These are phyloP conservation scores for Microtus ochrogaster DNA, from an alignment of 2,113 vertebrate species.

Conservation along the genomic window DNA sequence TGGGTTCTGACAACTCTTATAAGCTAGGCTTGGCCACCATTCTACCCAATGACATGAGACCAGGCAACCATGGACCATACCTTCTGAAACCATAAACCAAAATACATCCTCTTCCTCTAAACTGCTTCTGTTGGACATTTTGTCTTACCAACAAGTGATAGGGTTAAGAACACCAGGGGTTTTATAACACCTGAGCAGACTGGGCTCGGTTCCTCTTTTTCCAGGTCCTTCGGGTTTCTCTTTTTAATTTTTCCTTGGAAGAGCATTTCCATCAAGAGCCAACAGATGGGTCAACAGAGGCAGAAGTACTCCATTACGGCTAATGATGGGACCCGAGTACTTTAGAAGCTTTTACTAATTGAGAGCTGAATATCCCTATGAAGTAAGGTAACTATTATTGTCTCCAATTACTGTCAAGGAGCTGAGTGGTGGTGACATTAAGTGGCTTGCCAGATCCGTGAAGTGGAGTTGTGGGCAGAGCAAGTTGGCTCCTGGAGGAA, in stretches of 20 bases:
- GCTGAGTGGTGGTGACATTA: slow-evolving; percentile 66
- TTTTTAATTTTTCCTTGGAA: slow-evolving; percentile 40
- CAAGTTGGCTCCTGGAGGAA: neutral
- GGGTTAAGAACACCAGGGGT: neutral
- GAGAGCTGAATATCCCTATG: slow-evolving; percentile 70
- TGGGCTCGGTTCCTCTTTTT: neutral
- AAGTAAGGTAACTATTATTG: slow-evolving; percentile 78
- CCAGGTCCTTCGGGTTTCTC: neutral
- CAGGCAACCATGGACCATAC: neutral
- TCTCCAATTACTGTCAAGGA: slow-evolving; percentile 79
- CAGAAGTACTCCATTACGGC: slow-evolving; percentile 67
- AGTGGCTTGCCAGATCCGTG: slow-evolving; percentile 52
- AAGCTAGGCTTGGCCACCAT: neutral
- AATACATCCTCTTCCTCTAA: neutral
- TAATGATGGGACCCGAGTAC: slow-evolving; percentile 68
- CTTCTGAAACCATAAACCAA: neutral
- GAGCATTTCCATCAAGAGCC: slow-evolving; percentile 43
- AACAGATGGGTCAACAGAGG: neutral
- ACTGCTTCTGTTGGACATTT: neutral
- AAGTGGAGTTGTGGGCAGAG: neutral
- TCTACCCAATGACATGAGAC: neutral
- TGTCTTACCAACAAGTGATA: neutral
- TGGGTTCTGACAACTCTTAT: neutral
- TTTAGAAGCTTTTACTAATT: slow-evolving; percentile 76
- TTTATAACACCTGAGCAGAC: neutral